Conservation (phyloP, 1,140 invertebrate species). For the Spodoptera frugiperda region DNA sequence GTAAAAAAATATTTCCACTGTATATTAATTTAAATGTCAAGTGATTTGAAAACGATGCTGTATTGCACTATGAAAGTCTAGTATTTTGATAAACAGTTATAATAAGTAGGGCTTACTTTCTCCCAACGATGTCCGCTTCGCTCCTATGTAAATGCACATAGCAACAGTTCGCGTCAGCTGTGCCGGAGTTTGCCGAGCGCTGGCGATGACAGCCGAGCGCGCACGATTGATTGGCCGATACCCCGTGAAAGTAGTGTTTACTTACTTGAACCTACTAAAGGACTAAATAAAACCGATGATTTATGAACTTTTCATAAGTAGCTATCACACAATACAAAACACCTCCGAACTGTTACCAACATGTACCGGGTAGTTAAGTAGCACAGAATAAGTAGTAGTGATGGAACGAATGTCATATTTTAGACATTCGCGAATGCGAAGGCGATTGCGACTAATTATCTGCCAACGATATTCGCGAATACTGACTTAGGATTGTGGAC, state of each 20-base stretch:
- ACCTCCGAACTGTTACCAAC: no score
- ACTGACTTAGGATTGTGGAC: no score
- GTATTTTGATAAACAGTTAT: neutral
- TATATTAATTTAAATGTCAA: neutral
- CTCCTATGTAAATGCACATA: conserved; percentile 71
- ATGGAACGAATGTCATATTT: no score
- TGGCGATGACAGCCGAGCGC: conserved; percentile 61
- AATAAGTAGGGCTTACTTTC: neutral
- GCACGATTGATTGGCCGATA: conserved; percentile 67
- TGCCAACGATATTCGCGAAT: no score
- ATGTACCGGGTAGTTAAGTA: no score
- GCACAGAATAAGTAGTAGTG: no score
- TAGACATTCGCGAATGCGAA: no score
- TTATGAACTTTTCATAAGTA: conserved; percentile 23
- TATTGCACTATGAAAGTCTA: neutral
- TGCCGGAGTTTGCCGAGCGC: conserved; percentile 66
- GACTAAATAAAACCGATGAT: conserved; percentile 8
- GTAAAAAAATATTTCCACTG: neutral
- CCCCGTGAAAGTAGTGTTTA: conserved; percentile 53
- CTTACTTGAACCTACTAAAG: conserved; percentile 21
- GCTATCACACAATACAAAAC: neutral
- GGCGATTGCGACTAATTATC: no score
- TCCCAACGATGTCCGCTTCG: conserved; percentile 61
- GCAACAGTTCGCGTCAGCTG: conserved; percentile 82
- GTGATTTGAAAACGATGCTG: neutral